These are phyloP conservation scores for Parus major DNA, from an alignment of 2,113 vertebrate genomes.

Conservation along the genomic window DNA sequence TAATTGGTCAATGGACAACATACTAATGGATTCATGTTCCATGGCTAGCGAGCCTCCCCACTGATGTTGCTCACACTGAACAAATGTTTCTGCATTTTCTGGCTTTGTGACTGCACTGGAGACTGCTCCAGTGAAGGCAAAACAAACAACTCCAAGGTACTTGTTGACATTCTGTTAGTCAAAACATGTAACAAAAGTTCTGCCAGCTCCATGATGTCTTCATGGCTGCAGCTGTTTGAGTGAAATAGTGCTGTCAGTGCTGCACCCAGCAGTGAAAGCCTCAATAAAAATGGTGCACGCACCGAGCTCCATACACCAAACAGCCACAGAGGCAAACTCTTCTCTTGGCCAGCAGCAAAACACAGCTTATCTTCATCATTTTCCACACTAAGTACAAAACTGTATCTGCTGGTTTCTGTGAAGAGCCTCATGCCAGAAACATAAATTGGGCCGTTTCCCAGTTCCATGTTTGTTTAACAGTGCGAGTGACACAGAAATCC, in stretches of 20 bases:
- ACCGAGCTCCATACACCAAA: neutral
- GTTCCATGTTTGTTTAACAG: constrained; percentile 5
- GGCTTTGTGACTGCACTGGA: constrained; percentile 42
- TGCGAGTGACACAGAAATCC: constrained; percentile 24
- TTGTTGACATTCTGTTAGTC: constrained; percentile 35
- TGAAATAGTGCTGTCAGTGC: constrained; percentile 2
- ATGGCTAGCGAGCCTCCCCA: neutral
- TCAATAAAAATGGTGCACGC: constrained; percentile 30
- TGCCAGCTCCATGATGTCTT: constrained; percentile 32
- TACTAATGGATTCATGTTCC: neutral
- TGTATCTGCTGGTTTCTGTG: neutral
- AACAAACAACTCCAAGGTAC: constrained; percentile 19
- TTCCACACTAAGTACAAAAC: neutral
- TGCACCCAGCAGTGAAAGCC: constrained; percentile 24
- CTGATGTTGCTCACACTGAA: neutral
- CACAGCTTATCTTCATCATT: neutral
- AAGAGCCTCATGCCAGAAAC: neutral
- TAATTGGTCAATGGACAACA: neutral
- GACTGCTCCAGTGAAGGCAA: constrained; percentile 30
- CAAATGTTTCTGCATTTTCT: constrained; percentile 20
- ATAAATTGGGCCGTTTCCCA: neutral
- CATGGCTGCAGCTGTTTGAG: constrained; percentile 51
- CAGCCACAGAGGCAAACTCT: neutral
- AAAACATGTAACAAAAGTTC: constrained; percentile 38
- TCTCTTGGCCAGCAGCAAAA: constrained; percentile 6